A percentile compares a stretch with the other conserved stretches of the same genome.
Evolutionary conservation across 1,140 invertebrate genomes (phyloP).

Genomic region (Subanguina moxae): DNA sequence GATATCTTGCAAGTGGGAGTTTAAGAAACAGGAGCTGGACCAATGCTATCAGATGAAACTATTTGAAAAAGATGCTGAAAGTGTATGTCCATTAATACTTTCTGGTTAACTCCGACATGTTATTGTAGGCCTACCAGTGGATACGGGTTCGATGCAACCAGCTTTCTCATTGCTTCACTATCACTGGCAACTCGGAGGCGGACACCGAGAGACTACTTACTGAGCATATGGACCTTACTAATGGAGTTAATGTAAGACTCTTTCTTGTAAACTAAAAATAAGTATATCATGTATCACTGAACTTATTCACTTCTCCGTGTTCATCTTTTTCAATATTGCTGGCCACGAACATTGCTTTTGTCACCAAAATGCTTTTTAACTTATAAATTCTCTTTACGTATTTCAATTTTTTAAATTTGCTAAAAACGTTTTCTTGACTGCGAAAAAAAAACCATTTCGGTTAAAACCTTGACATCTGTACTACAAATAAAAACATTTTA

Average conservation of each 20-base stretch:
- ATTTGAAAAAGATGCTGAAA: constrained; percentile 34
- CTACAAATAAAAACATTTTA: no score
- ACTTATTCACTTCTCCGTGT: no score
- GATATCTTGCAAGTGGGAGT: constrained; percentile 24
- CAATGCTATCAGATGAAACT: constrained; percentile 28
- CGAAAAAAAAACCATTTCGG: no score
- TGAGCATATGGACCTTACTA: constrained; percentile 31
- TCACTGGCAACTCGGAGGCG: constrained; percentile 19
- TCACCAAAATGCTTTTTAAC: no score
- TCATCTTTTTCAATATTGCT: no score
- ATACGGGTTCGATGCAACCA: constrained; percentile 19
- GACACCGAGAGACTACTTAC: constrained; percentile 21
- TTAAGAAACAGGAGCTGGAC: constrained; percentile 21
- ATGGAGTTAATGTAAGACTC: constrained; percentile 26
- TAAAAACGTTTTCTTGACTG: no score
- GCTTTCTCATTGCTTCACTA: constrained; percentile 20
- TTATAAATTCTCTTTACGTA: no score
- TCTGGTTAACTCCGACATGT: not conserved
- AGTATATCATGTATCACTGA: no score
- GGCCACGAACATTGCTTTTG: no score
- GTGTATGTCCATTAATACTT: constrained; percentile 4
- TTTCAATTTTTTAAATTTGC: no score
- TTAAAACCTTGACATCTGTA: no score
- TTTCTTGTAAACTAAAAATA: no score
- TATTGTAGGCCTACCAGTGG: constrained; percentile 29